Evolutionary conservation across 2,113 vertebrate species (phyloP).

Genomic region (Percopsis transmontana): DNA sequence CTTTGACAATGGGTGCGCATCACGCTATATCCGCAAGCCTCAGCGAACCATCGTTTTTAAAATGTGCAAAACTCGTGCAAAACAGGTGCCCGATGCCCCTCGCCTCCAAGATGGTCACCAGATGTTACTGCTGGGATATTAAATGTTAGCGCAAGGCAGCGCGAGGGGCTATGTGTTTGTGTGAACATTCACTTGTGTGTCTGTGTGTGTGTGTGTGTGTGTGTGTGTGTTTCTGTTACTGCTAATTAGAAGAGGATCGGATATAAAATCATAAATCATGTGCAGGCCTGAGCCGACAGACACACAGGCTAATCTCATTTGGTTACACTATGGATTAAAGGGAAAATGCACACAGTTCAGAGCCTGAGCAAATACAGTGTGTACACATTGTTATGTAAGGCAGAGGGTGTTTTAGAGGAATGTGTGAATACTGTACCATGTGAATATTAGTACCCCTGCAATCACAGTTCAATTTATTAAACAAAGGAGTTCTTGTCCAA

Average conservation of each 20-base stretch:
- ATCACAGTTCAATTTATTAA: constrained; percentile 26
- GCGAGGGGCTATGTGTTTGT: neutral
- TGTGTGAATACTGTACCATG: too few relatives aligned
- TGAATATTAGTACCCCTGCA: too few relatives aligned
- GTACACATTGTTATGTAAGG: neutral
- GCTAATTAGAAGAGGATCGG: constrained; percentile 69
- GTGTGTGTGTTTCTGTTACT: constrained; percentile 27
- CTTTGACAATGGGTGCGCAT: constrained; percentile 35
- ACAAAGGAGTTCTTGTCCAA: constrained; percentile 14
- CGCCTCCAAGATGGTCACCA: constrained; percentile 9
- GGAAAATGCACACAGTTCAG: constrained; percentile 61
- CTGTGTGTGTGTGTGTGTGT: neutral
- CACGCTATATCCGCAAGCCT: neutral
- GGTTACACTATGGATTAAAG: constrained; percentile 64
- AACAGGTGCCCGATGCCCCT: constrained; percentile 15
- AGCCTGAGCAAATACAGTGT: constrained; percentile 48
- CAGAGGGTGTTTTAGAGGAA: constrained; percentile 32
- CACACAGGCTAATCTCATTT: constrained; percentile 66
- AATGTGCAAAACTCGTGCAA: constrained; percentile 9
- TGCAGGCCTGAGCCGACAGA: constrained; percentile 48
- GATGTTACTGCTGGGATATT: constrained; percentile 34
- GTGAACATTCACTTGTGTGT: neutral
- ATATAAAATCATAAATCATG: constrained; percentile 73
- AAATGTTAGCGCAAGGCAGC: constrained; percentile 14
- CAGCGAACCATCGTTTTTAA: neutral